phyloP scores from a whole-genome alignment of 2,888 invertebrate genomes.

The Cylindroiulus punctatus region DNA sequence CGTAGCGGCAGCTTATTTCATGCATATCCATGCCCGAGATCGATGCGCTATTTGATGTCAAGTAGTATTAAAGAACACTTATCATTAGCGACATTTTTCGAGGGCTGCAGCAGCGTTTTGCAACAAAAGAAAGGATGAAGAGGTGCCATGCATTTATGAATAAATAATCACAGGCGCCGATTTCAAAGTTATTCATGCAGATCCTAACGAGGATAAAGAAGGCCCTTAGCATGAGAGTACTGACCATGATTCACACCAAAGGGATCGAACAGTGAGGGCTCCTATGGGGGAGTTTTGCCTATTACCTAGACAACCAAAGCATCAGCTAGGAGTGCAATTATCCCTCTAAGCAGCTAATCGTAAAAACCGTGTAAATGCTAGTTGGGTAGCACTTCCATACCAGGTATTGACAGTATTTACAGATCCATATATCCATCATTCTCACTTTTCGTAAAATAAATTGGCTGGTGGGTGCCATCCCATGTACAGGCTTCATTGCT shows the following conservation, averaged over 20 bases:
- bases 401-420: not conserved
- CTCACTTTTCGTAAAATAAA: not conserved
- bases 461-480: not conserved
- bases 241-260: constrained; percentile 30
- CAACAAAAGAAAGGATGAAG: constrained; percentile 26
- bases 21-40: constrained; percentile 22
- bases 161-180: constrained; percentile 13
- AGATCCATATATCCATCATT: not conserved
- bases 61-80: constrained; percentile 44
- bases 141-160: constrained; percentile 34
- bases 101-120: not conserved
- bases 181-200: constrained; percentile 27
- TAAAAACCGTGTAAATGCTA: not conserved
- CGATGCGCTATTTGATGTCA: constrained; percentile 42
- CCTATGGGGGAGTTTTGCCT: not conserved
- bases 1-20: constrained; percentile 13
- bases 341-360: not conserved
- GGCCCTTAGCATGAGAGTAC: not conserved
- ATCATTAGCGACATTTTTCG: constrained; percentile 40
- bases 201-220: not conserved
- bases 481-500: not conserved
- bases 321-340: not conserved
- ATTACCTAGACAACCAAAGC: constrained; percentile 29
- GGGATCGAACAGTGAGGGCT: not conserved
- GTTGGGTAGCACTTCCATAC: not conserved